Evolutionary conservation across 2,797 vertebrate genomes (phyloP), one percentile per base, ranked within the genome.

Genomic region (Cossypha polioptera): DNA sequence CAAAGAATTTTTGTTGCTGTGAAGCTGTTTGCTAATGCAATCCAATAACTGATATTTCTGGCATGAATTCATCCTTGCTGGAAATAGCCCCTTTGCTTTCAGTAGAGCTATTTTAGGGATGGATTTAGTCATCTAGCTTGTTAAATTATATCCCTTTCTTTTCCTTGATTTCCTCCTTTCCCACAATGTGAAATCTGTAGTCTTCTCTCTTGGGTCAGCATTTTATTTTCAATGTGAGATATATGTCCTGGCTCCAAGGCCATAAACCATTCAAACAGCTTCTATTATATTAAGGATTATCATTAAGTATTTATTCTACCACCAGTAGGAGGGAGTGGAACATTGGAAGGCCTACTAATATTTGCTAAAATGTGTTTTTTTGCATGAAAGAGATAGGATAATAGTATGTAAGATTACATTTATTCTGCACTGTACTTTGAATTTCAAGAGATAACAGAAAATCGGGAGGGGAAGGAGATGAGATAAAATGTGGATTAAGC

Each of bases 1-100:
- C 71, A 74, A 87, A 31, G 75, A 79, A 76, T 95, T 94, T 95
- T 94, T 7, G 2, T 28, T 54, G 54, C 73, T 73, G 25, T 57
- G 57, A 90, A 78, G 33, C 47, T 88, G 76, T 88, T 94, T 86
- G 58, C 76, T 81, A 86, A 83, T 91, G 84, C 85, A 94, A 35
- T 86, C 65, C 88, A 90, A 19, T 81, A 96, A 86, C 69, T 84
- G 59, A 47, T 92, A 91, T 91, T 94, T 90, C 90, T 94, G 87
- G 66, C 51, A 67, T 84, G 65, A 86, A 79, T 94, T 78, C 22
- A 72, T 72, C 79, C 54, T 80, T 81, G 55, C 87, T 95, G 65
- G 62, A 95, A 95, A 95, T 88, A 92, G 38, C 31, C 36, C 16
- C 40, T 62, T 84, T 86, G 69, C 61, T 90, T 92, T 74, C 94